These are phyloP conservation scores for Agrochola litura DNA, from an alignment of 2,888 invertebrate genomes.

Conservation along the genomic window DNA sequence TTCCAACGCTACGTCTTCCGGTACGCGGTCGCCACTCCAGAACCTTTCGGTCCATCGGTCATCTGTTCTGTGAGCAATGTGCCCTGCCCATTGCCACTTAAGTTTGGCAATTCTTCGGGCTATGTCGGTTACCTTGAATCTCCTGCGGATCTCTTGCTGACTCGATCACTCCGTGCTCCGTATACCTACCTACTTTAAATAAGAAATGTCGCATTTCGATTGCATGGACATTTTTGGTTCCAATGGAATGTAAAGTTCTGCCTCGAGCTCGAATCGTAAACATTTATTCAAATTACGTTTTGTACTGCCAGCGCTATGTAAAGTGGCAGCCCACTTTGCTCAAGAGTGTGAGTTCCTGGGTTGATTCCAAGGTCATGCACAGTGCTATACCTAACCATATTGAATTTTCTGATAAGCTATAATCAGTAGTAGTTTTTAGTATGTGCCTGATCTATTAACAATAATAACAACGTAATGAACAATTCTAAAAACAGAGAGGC, in stretches of 20 bases:
- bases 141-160: no score
- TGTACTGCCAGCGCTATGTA: neutral
- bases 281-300: slow-evolving; percentile 22
- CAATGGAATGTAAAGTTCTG: neutral
- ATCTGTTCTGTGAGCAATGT: no score
- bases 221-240: neutral
- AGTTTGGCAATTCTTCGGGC: no score
- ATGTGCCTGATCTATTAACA: neutral
- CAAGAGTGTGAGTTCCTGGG: neutral
- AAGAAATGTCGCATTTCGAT: slow-evolving; percentile 7
- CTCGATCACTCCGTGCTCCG: no score
- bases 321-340: neutral
- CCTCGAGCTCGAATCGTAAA: neutral
- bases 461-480: neutral
- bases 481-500: neutral
- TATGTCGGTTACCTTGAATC: no score
- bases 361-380: neutral
- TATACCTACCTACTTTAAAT: slow-evolving; percentile 1
- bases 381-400: neutral
- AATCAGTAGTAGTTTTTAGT: no score
- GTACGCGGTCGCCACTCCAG: no score
- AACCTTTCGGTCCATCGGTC: no score
- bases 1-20: no score
- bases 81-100: no score
- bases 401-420: no score